phyloP scores from a whole-genome alignment of 64 coral and sea anemone genomes.

The Hydrozoanthus tunicans region DNA sequence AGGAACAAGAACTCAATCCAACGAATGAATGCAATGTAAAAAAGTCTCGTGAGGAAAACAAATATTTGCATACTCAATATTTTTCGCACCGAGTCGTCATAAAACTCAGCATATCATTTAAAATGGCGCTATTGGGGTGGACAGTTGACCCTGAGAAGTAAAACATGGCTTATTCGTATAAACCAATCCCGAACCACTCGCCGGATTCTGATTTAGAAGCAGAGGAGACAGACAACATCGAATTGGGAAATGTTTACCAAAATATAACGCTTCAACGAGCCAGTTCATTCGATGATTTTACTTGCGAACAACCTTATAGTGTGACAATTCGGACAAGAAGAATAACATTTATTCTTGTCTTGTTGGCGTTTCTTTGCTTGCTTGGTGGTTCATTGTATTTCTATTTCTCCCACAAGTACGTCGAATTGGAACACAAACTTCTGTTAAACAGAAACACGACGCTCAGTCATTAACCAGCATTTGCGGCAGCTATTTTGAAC shows the following conservation, averaged over 20 bases:
- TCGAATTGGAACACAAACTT: slow-evolving; percentile 1
- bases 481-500: background rate
- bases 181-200: background rate
- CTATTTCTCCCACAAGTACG: slow-evolving; percentile 40
- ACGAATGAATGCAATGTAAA: too few relatives aligned
- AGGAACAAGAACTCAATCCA: too few relatives aligned
- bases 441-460: background rate
- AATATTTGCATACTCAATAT: background rate
- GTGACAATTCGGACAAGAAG: slow-evolving; percentile 45
- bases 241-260: slow-evolving; percentile 7
- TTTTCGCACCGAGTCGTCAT: background rate
- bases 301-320: slow-evolving; percentile 16
- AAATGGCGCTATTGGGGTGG: background rate
- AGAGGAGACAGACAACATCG: slow-evolving; percentile 11
- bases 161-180: slow-evolving; percentile 34
- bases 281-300: background rate
- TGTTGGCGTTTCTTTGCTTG: slow-evolving; percentile 19
- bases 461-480: background rate
- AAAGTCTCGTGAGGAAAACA: background rate
- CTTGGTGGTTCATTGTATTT: slow-evolving; percentile 28
- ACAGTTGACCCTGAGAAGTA: background rate
- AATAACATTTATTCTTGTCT: slow-evolving; percentile 18
- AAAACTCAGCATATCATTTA: slow-evolving; percentile 1
- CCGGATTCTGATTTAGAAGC: background rate
- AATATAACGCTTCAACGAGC: background rate